phyloP scores from a whole-genome alignment of 2,797 vertebrate species.

The Cuniculus paca region DNA sequence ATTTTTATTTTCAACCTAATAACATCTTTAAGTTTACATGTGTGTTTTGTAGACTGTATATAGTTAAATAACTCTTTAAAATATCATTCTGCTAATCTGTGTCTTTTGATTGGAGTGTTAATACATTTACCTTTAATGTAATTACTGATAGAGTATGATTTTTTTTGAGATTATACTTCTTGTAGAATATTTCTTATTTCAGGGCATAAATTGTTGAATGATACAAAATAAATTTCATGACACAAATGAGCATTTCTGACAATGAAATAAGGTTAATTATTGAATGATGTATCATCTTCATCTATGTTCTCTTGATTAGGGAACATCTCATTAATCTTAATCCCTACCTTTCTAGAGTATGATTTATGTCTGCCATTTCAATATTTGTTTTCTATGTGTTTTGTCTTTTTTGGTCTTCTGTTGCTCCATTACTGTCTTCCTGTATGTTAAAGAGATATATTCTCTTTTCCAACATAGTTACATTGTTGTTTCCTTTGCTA shows the following conservation, averaged over 20 bases:
- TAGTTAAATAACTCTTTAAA: background rate
- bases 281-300: constrained; percentile 13
- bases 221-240: constrained; percentile 56
- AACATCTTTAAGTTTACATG: background rate
- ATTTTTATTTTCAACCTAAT: background rate
- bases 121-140: background rate
- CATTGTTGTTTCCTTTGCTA: background rate
- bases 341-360: too few species aligned
- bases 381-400: background rate
- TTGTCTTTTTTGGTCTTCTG: background rate
- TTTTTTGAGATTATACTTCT: background rate
- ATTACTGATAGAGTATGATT: background rate
- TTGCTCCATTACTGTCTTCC: background rate
- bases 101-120: background rate
- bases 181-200: constrained; percentile 70
- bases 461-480: background rate
- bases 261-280: constrained; percentile 23
- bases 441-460: background rate
- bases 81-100: background rate
- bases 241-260: constrained; percentile 37
- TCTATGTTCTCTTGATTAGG: constrained; percentile 37
- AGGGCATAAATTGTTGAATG: constrained; percentile 53
- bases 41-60: background rate
- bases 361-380: background rate
- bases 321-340: too few species aligned